These are phyloP conservation scores for Formica aserva DNA, from an alignment of 2,888 invertebrate genomes.

Conservation along the genomic window DNA sequence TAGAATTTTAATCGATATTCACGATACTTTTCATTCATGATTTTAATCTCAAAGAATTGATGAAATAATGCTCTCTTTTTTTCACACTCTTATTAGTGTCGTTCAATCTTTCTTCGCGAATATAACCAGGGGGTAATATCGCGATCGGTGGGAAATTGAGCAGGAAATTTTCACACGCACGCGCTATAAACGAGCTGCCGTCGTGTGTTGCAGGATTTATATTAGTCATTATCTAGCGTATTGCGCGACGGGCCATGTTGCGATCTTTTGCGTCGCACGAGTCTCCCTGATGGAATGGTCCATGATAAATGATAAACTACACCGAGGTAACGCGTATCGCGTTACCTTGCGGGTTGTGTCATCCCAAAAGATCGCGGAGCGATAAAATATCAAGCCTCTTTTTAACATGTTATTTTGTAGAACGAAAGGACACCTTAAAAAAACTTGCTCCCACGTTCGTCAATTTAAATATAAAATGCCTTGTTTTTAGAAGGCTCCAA, in stretches of 20 bases:
- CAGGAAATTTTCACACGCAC: slow-evolving; percentile 28
- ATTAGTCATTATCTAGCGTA: slow-evolving; percentile 68
- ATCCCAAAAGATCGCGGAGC: background rate
- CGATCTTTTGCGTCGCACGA: slow-evolving; percentile 37
- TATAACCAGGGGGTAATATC: background rate
- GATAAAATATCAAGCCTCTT: background rate
- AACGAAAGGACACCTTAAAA: background rate
- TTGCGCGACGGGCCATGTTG: slow-evolving; percentile 40
- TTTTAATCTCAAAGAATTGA: background rate
- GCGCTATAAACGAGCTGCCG: slow-evolving; percentile 55
- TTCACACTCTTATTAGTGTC: background rate
- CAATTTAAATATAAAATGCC: background rate
- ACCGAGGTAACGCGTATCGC: background rate
- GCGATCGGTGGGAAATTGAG: slow-evolving; percentile 17
- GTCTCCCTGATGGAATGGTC: slow-evolving; percentile 7
- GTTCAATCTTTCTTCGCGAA: background rate
- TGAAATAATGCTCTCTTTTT: background rate
- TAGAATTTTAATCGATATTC: background rate
- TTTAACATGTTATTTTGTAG: background rate
- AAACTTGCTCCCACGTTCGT: background rate
- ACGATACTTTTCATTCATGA: background rate
- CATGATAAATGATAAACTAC: slow-evolving; percentile 27
- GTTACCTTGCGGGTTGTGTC: slow-evolving; percentile 1
- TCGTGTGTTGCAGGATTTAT: slow-evolving; percentile 66
- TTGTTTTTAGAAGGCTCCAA: background rate